These are phyloP conservation scores for Gymnobelideus leadbeateri DNA, from an alignment of 2,113 vertebrate genomes.

Conservation along the genomic window DNA sequence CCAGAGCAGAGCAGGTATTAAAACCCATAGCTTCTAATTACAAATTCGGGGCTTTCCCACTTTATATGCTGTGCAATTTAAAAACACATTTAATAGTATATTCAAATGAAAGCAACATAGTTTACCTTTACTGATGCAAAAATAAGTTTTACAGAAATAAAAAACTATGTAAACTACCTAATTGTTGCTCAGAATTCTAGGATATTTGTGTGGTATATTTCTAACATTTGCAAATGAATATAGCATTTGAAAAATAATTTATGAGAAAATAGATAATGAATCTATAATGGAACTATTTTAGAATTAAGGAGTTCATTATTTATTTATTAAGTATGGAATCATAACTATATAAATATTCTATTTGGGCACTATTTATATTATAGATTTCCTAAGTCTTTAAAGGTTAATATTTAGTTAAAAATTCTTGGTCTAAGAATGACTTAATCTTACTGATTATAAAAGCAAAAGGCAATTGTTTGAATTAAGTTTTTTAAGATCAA, in stretches of 20 bases:
- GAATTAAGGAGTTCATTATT: constrained; percentile 50
- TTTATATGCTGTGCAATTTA: constrained; percentile 17
- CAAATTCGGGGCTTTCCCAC: neutral
- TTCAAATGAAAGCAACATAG: constrained; percentile 16
- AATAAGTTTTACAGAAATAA: neutral
- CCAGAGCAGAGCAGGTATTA: neutral
- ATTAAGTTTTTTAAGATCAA: constrained; percentile 9
- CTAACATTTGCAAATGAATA: constrained; percentile 31
- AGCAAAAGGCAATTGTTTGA: neutral
- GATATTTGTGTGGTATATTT: constrained; percentile 4
- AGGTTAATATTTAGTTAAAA: constrained; percentile 58
- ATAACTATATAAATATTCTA: constrained; percentile 42
- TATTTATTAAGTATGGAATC: constrained; percentile 63
- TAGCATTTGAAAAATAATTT: constrained; percentile 46
- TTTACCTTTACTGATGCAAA: neutral
- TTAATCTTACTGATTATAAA: constrained; percentile 47
- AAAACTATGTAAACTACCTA: constrained; percentile 15
- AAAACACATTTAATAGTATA: constrained; percentile 22
- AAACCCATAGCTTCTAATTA: neutral
- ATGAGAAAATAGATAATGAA: constrained; percentile 56
- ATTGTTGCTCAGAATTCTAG: neutral
- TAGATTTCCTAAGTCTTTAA: constrained; percentile 43
- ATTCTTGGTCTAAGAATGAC: constrained; percentile 46
- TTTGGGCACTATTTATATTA: constrained; percentile 52
- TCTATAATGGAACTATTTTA: constrained; percentile 14